phyloP scores from a whole-genome alignment of 2,113 vertebrate species.

The Pedetes capensis region DNA sequence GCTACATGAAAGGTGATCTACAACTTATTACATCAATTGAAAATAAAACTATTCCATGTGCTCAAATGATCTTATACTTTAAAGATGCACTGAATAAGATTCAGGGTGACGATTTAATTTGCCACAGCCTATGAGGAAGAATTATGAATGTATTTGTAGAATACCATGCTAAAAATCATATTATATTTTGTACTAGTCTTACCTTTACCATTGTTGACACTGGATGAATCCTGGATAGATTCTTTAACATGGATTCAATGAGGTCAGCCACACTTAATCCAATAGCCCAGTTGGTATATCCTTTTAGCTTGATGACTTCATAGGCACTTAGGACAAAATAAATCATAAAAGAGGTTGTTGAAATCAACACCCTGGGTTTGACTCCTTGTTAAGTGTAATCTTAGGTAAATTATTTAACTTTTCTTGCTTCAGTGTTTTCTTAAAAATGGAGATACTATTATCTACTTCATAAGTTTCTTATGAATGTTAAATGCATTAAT shows the following conservation, averaged over 20 bases:
- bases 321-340: constrained; percentile 88
- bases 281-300: constrained; percentile 99
- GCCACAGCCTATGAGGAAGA: background rate
- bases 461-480: background rate
- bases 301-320: constrained; percentile 97
- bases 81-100: background rate
- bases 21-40: background rate
- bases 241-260: constrained; percentile 93
- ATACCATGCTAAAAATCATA: background rate
- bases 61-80: background rate
- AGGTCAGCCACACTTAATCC: constrained; percentile 96
- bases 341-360: background rate
- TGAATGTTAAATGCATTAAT: background rate
- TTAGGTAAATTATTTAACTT: background rate
- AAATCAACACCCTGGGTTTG: background rate
- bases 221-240: constrained; percentile 92
- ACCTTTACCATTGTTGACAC: constrained; percentile 98
- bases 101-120: background rate
- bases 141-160: background rate
- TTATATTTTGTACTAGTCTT: background rate
- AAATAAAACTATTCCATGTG: background rate
- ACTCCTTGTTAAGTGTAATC: background rate
- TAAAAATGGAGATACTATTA: background rate
- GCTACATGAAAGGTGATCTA: background rate
- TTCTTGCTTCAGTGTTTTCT: background rate